Base-by-base conservation (phyloP, 2,888 invertebrate species). In the Hedya salicella region DNA sequence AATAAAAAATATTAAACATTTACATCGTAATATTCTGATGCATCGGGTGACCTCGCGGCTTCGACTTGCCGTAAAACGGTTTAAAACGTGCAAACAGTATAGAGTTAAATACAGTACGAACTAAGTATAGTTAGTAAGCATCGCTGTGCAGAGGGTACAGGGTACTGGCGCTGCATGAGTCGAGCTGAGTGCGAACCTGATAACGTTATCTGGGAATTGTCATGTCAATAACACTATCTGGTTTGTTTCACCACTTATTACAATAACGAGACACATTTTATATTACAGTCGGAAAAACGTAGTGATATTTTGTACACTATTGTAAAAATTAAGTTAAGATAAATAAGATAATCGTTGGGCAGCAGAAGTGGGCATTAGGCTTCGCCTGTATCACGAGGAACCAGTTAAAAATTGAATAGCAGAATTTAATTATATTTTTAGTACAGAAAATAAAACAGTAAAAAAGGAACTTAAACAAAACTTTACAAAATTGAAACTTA, bases 191-290 rank as follows among this genome's bases (percentile, higher is more conserved):
- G 11, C 39, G 36, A 36, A 30, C 53, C 81, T 83, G 90, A 90
- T 91, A 90, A 82, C 80, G 77, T 85, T 90, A 90, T 90, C 91
- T 79, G 76, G 75, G 78, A 83, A 88, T 88, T 86, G 87, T 82
- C 83, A 78, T 87, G 88, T 86, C 87, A 88, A 89, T 86, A 88
- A 73, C 76, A 79, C 80, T 89, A 88, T 89, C 88, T 86, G 80
- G 78, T 79, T 80, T 81, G 83, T 85, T 83, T 80, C 81, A 78
- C 77, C 77, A 77, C 76, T 79, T 52, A 78, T 78, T 52, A 78
- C 81, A 76, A 74, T 79, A 80, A 79, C 73, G 63, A 65, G 67
- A 63, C 56, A 70, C 69, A 71, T 71, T 70, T 68, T 69, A 66
- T 62, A 46, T 68, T 69, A 72, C 68, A 16, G 69, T 63, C 48